These are phyloP conservation scores for Chauna torquata DNA, from an alignment of 2,113 vertebrate species.

Conservation along the genomic window DNA sequence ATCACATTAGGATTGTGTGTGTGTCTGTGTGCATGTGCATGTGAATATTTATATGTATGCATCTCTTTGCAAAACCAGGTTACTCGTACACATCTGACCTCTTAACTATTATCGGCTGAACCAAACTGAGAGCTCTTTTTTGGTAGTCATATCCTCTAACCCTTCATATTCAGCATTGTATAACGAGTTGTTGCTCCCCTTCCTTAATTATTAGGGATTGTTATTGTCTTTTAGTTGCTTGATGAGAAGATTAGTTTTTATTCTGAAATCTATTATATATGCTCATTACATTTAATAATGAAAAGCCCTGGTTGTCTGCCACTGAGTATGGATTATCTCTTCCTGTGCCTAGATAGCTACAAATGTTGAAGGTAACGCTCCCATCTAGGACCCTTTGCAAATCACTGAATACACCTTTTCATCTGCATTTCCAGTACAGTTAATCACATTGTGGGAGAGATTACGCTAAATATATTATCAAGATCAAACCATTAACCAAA, in stretches of 20 bases:
- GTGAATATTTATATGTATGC: neutral
- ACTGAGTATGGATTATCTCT: slow-evolving; percentile 64
- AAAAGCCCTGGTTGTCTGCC: neutral
- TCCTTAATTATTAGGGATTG: neutral
- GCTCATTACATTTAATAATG: slow-evolving; percentile 10
- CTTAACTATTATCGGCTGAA: neutral
- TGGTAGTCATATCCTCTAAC: neutral
- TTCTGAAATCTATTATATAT: slow-evolving; percentile 48
- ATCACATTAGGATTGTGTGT: neutral
- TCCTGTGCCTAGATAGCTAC: slow-evolving; percentile 56
- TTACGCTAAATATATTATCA: slow-evolving; percentile 58
- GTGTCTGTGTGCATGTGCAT: neutral
- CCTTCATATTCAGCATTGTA: neutral
- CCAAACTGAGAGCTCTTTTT: neutral
- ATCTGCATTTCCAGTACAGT: slow-evolving; percentile 53
- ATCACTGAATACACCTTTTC: slow-evolving; percentile 65
- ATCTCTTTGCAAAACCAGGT: neutral
- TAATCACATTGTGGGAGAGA: slow-evolving; percentile 64
- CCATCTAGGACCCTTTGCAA: slow-evolving; percentile 68
- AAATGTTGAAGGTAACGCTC: slow-evolving; percentile 54
- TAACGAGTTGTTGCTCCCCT: neutral
- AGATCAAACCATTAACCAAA: slow-evolving; percentile 62
- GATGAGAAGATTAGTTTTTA: slow-evolving; percentile 44
- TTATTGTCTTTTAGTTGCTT: neutral
- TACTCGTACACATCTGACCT: neutral